These are phyloP conservation scores for Pempheris klunzingeri DNA, from an alignment of 2,797 vertebrate genomes.

Conservation along the genomic window DNA sequence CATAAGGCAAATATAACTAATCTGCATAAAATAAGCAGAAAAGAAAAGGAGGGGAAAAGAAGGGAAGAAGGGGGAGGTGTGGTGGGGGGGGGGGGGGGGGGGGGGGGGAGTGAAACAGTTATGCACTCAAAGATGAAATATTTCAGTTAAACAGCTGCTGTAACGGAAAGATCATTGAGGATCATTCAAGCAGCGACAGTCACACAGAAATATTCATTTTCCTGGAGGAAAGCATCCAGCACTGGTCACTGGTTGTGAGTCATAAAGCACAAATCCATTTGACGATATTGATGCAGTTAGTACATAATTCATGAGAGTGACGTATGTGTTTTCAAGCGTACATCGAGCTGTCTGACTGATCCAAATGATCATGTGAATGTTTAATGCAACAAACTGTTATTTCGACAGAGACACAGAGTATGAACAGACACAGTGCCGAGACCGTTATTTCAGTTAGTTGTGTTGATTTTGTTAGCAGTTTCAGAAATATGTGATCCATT, in stretches of 20 bases:
- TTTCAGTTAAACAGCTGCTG: conserved; percentile 15
- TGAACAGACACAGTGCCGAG: not conserved
- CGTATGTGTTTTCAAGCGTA: not conserved
- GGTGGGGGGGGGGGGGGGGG: not conserved
- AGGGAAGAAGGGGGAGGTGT: not conserved
- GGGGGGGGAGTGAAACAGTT: not conserved
- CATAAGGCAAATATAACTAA: conserved; percentile 22
- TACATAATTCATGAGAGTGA: conserved; percentile 35
- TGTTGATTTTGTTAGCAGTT: too few species aligned
- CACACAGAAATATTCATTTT: conserved; percentile 12
- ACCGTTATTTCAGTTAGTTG: too few species aligned
- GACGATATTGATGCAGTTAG: conserved; percentile 2
- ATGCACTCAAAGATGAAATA: not conserved
- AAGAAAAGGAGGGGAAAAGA: not conserved
- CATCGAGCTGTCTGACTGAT: conserved; percentile 1
- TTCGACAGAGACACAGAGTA: too few species aligned
- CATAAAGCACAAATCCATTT: conserved; percentile 26
- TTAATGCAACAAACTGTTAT: not conserved
- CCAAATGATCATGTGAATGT: not conserved
- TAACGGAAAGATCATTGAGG: conserved; percentile 16
- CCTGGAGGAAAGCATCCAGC: not conserved
- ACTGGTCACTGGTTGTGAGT: not conserved
- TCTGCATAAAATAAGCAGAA: conserved; percentile 15
- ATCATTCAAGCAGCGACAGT: conserved; percentile 12
- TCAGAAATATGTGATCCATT: too few species aligned